A percentile compares a stretch with the other conserved stretches of the same genome.
phyloP scores from a whole-genome alignment of 2,113 vertebrate species.

The Mellivora capensis region DNA sequence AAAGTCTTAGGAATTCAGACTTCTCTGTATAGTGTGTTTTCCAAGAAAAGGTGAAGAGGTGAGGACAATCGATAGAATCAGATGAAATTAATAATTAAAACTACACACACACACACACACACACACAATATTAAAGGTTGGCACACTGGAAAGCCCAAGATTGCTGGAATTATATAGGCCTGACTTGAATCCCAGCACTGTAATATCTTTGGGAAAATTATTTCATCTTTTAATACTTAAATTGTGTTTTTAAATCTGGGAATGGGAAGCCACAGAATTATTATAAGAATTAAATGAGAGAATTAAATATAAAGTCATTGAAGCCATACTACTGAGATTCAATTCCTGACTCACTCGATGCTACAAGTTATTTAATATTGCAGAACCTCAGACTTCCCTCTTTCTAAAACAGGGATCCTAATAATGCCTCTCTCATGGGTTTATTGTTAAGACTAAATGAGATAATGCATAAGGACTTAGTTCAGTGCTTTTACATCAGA shows the following conservation, averaged over 20 bases:
- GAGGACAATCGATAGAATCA: too few relatives aligned
- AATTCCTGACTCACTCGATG: background rate
- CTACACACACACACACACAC: too few relatives aligned
- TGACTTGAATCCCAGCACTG: background rate
- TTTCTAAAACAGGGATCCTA: background rate
- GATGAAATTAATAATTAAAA: too few relatives aligned
- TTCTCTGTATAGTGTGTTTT: too few relatives aligned
- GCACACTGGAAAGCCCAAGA: background rate
- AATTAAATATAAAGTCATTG: background rate
- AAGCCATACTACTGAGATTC: background rate
- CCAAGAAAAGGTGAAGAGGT: too few relatives aligned
- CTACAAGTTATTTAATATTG: background rate
- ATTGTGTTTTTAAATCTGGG: background rate
- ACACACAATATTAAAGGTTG: too few relatives aligned
- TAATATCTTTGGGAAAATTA: background rate
- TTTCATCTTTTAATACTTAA: background rate
- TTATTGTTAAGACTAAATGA: too few relatives aligned
- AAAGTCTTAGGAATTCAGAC: too few relatives aligned
- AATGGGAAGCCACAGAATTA: background rate
- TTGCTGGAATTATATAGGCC: background rate
- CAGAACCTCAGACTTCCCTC: background rate
- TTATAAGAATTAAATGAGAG: background rate
- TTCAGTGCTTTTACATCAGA: too few relatives aligned
- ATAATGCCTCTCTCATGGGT: too few relatives aligned
- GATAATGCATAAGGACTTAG: too few relatives aligned